Evolutionary conservation across 2,888 invertebrate species (phyloP).

Genomic region (Pardosa pseudoannulata): DNA sequence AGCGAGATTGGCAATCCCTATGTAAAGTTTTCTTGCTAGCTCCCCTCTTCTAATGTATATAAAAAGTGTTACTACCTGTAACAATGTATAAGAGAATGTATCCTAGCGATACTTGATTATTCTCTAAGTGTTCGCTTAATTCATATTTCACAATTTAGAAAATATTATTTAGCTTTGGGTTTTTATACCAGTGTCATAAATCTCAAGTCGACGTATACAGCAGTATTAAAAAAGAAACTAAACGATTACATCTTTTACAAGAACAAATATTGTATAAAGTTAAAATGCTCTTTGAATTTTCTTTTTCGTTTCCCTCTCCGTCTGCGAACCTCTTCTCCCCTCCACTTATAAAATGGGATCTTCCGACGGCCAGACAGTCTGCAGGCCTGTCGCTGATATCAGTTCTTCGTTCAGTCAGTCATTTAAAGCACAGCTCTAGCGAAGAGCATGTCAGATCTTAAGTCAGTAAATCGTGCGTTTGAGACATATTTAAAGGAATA

Average conservation of each 20-base stretch:
- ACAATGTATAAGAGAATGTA: no score
- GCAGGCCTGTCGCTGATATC: slow-evolving; percentile 43
- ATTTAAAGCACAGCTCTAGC: background rate
- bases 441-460: background rate
- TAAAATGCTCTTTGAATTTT: slow-evolving; percentile 24
- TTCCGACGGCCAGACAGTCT: slow-evolving; percentile 68
- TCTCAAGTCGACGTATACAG: background rate
- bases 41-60: no score
- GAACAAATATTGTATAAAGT: slow-evolving; percentile 27
- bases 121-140: no score
- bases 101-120: no score
- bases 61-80: no score
- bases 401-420: slow-evolving; percentile 11
- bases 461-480: background rate
- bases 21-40: no score
- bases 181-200: no score
- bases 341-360: slow-evolving; percentile 37
- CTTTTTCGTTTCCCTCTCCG: slow-evolving; percentile 41
- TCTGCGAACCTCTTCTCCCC: slow-evolving; percentile 37
- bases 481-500: background rate
- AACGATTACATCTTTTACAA: background rate
- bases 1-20: no score
- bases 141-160: no score
- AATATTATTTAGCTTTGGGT: no score
- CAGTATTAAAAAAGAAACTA: background rate